Evolutionary conservation across 2,797 vertebrate genomes (phyloP).

Genomic region (Poecilia picta): DNA sequence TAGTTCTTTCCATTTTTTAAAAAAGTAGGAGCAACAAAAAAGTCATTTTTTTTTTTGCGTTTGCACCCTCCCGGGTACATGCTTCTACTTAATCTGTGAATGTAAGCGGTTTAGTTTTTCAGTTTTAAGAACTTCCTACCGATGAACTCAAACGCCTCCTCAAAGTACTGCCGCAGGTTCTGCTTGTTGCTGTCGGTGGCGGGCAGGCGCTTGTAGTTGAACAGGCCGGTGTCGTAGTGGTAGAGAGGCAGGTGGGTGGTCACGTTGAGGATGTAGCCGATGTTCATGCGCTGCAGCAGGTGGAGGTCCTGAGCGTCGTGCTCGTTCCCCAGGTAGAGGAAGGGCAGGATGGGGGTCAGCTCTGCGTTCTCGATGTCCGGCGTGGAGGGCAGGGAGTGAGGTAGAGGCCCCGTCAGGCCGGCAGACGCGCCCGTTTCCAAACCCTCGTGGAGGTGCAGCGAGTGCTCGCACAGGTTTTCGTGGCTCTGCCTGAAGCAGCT

Average conservation of each 20-base stretch:
- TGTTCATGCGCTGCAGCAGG: constrained; percentile 90
- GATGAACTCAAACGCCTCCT: constrained; percentile 99
- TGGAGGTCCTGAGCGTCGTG: constrained; percentile 93
- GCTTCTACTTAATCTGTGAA: neutral
- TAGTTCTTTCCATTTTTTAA: neutral
- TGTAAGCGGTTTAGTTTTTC: neutral
- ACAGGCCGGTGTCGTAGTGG: constrained; percentile 92
- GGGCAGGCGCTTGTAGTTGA: constrained; percentile 95
- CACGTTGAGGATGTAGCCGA: constrained; percentile 94
- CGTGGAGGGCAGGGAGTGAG: constrained; percentile 92
- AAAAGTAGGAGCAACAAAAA: neutral
- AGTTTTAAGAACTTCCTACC: constrained; percentile 79
- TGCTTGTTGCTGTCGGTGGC: constrained; percentile 99
- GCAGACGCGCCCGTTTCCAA: constrained; percentile 79
- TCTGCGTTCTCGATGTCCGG: constrained; percentile 97
- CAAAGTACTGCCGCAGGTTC: constrained; percentile 99
- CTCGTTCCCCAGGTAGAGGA: constrained; percentile 96
- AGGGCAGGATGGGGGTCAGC: constrained; percentile 95
- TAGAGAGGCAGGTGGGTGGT: constrained; percentile 98
- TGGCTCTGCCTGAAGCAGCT: constrained; percentile 94
- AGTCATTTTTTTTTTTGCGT: neutral
- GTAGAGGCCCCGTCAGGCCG: constrained; percentile 84
- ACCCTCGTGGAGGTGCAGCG: constrained; percentile 92
- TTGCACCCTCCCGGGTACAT: neutral
- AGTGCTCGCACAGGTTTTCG: constrained; percentile 96